phyloP scores from a whole-genome alignment of 2,113 vertebrate species.

The Upupa epops region DNA sequence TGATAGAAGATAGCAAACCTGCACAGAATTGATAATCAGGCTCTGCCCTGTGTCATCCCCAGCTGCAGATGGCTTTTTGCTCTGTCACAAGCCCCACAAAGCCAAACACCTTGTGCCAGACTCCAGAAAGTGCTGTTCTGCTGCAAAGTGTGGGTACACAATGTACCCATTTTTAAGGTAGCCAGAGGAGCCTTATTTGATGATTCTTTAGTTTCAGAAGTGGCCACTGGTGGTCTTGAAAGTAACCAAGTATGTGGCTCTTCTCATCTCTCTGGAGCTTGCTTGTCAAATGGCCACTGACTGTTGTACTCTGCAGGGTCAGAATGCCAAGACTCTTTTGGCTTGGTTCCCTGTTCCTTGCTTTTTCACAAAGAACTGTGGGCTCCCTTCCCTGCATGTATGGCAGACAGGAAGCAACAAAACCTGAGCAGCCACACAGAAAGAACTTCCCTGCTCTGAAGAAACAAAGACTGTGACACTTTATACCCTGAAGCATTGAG shows the following conservation, averaged over 20 bases:
- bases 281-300: neutral
- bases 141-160: neutral
- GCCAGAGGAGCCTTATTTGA: neutral
- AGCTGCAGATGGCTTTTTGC: constrained; percentile 56
- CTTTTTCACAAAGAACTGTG: neutral
- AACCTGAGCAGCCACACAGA: neutral
- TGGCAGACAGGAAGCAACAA: neutral
- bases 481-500: neutral
- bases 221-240: neutral
- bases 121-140: constrained; percentile 1
- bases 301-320: neutral
- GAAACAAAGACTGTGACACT: neutral
- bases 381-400: neutral
- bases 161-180: neutral
- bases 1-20: constrained; percentile 48
- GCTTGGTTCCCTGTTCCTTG: neutral
- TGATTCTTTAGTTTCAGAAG: neutral
- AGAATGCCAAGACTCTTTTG: neutral
- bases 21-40: constrained; percentile 62
- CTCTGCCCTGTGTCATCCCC: constrained; percentile 24
- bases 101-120: constrained; percentile 42
- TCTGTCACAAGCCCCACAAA: constrained; percentile 18
- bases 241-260: neutral
- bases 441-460: neutral
- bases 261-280: neutral